Evolutionary conservation across 2,888 invertebrate species (phyloP).

Genomic region (Agonum fuliginosum): DNA sequence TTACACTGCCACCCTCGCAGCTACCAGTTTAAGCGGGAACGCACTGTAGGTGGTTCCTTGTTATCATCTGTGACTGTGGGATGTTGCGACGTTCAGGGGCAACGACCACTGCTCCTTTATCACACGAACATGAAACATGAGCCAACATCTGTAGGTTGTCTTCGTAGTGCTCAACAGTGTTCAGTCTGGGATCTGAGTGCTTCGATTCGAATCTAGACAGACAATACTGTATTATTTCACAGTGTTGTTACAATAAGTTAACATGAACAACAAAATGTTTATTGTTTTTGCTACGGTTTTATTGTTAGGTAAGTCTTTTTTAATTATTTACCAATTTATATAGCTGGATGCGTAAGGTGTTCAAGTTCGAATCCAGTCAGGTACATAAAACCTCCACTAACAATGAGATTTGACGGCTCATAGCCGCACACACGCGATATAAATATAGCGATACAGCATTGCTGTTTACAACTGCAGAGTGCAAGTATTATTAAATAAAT

Average conservation of each 20-base stretch:
- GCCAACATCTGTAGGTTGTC: slow-evolving; percentile 44
- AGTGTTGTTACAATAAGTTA: not conserved
- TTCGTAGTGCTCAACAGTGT: not conserved
- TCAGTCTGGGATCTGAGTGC: slow-evolving; percentile 6
- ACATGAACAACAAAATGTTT: slow-evolving; percentile 48
- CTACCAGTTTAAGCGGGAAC: slow-evolving; percentile 11
- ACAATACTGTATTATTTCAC: not conserved
- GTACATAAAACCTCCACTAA: too few species aligned
- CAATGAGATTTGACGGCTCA: too few species aligned
- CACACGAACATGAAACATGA: slow-evolving; percentile 40
- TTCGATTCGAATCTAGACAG: not conserved
- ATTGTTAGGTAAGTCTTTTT: slow-evolving; percentile 43
- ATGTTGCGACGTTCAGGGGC: slow-evolving; percentile 30
- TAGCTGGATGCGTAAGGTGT: too few species aligned
- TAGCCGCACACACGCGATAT: too few species aligned
- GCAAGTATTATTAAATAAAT: not conserved
- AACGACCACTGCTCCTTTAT: slow-evolving; percentile 57
- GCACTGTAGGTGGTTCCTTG: slow-evolving; percentile 13
- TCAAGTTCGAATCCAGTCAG: too few species aligned
- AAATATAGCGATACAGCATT: too few species aligned
- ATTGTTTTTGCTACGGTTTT: slow-evolving; percentile 38
- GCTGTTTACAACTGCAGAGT: too few species aligned
- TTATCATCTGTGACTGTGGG: slow-evolving; percentile 31
- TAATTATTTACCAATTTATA: too few species aligned
- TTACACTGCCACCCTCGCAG: not conserved